Evolutionary conservation across 2,797 vertebrate genomes (phyloP).

Genomic region (Pseudomugil gertrudae): DNA sequence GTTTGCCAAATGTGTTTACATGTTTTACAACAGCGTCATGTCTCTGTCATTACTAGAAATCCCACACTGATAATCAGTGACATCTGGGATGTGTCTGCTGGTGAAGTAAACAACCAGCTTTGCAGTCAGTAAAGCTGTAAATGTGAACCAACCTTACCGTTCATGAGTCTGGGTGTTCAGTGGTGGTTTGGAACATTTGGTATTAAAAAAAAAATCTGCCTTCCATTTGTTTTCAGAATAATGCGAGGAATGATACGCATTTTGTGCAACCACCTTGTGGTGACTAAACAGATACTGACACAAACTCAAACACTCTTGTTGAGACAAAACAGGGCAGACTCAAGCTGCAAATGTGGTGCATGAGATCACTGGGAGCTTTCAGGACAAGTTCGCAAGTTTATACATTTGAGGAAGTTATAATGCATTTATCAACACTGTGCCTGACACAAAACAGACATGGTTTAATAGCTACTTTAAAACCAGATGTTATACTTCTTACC

Average conservation of each 20-base stretch:
- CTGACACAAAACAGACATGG: neutral
- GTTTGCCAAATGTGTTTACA: conserved; percentile 9
- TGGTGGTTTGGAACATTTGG: neutral
- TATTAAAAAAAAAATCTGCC: neutral
- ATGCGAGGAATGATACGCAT: neutral
- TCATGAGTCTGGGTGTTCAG: conserved; percentile 8
- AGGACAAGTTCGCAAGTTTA: neutral
- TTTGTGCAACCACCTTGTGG: conserved; percentile 3
- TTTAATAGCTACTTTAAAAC: neutral
- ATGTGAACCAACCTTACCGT: neutral
- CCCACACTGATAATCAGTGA: conserved; percentile 6
- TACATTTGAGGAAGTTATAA: neutral
- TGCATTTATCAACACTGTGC: conserved; percentile 3
- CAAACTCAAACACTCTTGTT: conserved; percentile 22
- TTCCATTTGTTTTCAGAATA: conserved; percentile 7
- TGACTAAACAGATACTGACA: neutral
- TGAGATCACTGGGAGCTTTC: conserved; percentile 39
- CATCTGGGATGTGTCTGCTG: conserved; percentile 21
- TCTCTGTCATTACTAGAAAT: neutral
- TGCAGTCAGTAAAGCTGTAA: conserved; percentile 9
- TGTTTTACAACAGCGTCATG: conserved; percentile 1
- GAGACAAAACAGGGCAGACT: conserved; percentile 41
- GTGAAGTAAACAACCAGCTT: conserved; percentile 6
- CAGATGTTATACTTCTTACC: neutral
- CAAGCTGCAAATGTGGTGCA: conserved; percentile 7